Base-by-base conservation (phyloP, 2,113 vertebrate species). In the Hippopotamus amphibius region DNA sequence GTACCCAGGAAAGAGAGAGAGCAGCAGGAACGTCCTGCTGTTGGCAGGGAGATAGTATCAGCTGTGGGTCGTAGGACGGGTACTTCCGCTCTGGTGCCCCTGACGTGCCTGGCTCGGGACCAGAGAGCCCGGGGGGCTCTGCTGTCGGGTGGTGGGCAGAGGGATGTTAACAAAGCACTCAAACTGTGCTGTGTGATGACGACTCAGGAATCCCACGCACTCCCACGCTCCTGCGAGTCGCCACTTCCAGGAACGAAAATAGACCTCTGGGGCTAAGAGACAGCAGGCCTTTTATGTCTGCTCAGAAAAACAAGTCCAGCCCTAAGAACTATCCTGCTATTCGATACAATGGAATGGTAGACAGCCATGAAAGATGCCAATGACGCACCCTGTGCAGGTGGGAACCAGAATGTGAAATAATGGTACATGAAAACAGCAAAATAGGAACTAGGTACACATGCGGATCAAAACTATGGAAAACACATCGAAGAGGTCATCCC, bases 241-340 rank as follows among this genome's bases (percentile, higher is more conserved):
- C 88, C 88, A 97, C 88, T 95, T 93, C 71, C 59, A 86, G 93
- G 81, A 94, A 96, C 83, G 92, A 95, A 97, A 97, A 97, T 96
- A 97, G 96, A 95, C 53, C 59, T 96, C 91, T 96, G 68, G 88
- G 93, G 90, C 93, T 94, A 97, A 97, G 93, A 96, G 80, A 97
- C 74, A 95, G 88, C 69, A 96, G 91, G 57, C 59, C 87, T 97
- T 96, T 96, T 92, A 46, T 87, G 61, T 94, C 83, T 94, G 63
- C 90, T 95, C 87, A 86, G n/a, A 89, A 93, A 96, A 95, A 84
- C 65, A 14, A 95, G 30, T 59, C 90, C 94, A 87, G 72, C 85
- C 43, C 84, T 96, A 96, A 92, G 79, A 93, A 92, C 50, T 48
- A 33, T 37, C 72, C 86, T 82, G 55, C 79, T 83, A 41, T 65